A percentile compares a stretch with the other conserved stretches of the same genome.
These are phyloP conservation scores for Littorina saxatilis DNA, from an alignment of 1,140 invertebrate genomes.

Conservation along the genomic window DNA sequence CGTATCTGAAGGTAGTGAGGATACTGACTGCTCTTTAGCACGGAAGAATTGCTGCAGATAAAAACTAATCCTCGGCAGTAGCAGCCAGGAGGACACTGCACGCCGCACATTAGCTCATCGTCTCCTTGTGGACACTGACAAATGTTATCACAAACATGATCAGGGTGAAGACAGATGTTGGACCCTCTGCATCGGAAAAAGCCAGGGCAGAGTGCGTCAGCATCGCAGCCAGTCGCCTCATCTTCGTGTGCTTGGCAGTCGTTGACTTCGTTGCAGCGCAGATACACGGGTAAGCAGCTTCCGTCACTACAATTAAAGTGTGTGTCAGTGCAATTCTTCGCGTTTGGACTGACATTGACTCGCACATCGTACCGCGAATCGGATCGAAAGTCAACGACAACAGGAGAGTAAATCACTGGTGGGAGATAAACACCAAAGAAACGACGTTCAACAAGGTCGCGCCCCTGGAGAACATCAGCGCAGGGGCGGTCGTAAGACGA, in stretches of 20 bases:
- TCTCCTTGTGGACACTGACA: conserved; percentile 37
- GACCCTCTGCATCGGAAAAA: conserved; percentile 27
- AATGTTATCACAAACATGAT: conserved; percentile 22
- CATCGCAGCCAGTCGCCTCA: conserved; percentile 5
- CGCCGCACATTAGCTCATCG: conserved; percentile 39
- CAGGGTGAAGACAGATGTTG: conserved; percentile 20
- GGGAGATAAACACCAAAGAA: too few relatives aligned
- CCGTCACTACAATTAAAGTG: background rate
- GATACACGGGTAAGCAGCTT: background rate
- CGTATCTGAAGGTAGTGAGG: background rate
- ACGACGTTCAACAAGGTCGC: too few relatives aligned
- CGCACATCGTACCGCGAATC: too few relatives aligned
- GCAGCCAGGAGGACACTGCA: conserved; percentile 45
- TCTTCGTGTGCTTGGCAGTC: conserved; percentile 16
- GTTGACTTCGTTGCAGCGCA: conserved; percentile 17
- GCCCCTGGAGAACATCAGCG: too few relatives aligned
- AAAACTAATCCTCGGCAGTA: background rate
- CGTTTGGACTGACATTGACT: too few relatives aligned
- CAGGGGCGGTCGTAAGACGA: too few relatives aligned
- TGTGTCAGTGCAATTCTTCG: background rate
- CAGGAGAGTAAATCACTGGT: too few relatives aligned
- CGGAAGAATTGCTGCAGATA: background rate
- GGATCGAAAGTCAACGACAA: too few relatives aligned
- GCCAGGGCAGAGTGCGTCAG: conserved; percentile 36
- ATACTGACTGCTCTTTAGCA: background rate